Conservation (phyloP, 2,888 invertebrate genomes). For the Dioctria rufipes region DNA sequence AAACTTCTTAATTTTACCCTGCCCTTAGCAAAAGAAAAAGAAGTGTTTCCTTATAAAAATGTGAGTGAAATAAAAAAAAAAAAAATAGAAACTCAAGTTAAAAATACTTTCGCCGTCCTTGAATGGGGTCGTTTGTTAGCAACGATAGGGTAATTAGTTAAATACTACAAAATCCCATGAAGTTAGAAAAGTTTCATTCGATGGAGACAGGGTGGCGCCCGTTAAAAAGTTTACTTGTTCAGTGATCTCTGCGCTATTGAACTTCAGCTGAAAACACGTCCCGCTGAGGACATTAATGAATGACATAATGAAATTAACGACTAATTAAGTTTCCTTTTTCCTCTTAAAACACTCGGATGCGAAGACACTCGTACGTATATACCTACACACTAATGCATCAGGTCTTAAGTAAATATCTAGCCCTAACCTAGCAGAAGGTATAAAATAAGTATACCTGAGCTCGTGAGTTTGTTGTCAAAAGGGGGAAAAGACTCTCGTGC, state of each 20-base stretch:
- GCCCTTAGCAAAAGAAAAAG: neutral
- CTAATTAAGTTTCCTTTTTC: neutral
- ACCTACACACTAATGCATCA: too few relatives aligned
- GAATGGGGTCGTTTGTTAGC: neutral
- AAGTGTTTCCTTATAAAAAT: too few relatives aligned
- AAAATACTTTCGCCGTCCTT: neutral
- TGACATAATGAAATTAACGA: slow-evolving; percentile 10
- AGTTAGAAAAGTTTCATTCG: neutral
- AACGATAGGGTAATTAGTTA: slow-evolving; percentile 15
- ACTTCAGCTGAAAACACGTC: neutral
- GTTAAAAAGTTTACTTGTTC: neutral
- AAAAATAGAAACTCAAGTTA: slow-evolving; percentile 7
- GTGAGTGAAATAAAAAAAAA: neutral
- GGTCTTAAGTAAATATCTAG: too few relatives aligned
- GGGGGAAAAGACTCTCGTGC: slow-evolving; percentile 1
- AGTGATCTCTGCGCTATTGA: neutral
- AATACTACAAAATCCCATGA: slow-evolving; percentile 12
- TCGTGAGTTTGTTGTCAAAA: neutral
- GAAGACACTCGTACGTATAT: too few relatives aligned
- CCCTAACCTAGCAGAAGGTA: too few relatives aligned
- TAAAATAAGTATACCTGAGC: too few relatives aligned
- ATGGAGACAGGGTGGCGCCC: neutral
- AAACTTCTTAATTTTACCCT: too few relatives aligned
- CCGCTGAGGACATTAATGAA: neutral
- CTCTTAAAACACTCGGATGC: too few relatives aligned